Base-by-base conservation (phyloP, 2,113 vertebrate species). In the Catharus fuscescens region DNA sequence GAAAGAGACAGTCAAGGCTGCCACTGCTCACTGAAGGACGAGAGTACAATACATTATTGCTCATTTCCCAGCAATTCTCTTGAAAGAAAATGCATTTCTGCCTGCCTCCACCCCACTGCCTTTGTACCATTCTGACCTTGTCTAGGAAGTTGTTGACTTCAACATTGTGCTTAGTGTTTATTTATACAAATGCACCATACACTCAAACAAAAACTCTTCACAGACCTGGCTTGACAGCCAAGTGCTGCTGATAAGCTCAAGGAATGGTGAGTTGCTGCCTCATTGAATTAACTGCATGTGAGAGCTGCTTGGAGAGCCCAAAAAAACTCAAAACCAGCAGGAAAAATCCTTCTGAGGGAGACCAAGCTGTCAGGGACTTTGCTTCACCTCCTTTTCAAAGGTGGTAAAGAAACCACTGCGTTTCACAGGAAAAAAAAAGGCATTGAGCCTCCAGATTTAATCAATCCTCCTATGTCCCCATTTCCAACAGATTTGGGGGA, bases 21-120 rank as follows among this genome's bases (percentile, higher is more conserved):
- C 87, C n/a, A 52, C 0, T 79, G 60, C 86, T 97, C 97, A 57
- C 86, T 47, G 94, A 97, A 97, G 96, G 97, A 97, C 98, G 79
- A 97, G 86, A 71, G 73, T 74, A 97, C 95, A 93, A 95, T 96
- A 96, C 59, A 18, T 93, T 94, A 92, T 87, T 96, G 80, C 94
- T 97, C 97, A 93, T 96, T 97, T 96, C 92, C 97, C 95, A 94
- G 92, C 60, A 90, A 89, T 88, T 94, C 89, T 95, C 94, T 97
- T 94, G 97, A 98, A 98, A 97, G 96, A 98, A 98, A 98, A 82
- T n/a, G 81, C 95, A 95, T 87, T 52, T 73, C 80, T 91, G 69
- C 84, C 64, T 93, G 82, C 44, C 85, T 66, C 83, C 95, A 67
- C 87, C 95, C 91, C 5, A 82, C 92, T 94, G 93, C 96, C 79